Evolutionary conservation across 2,888 invertebrate genomes (phyloP), one percentile per base, ranked within the genome.

Genomic region (Miltochrista miniata): DNA sequence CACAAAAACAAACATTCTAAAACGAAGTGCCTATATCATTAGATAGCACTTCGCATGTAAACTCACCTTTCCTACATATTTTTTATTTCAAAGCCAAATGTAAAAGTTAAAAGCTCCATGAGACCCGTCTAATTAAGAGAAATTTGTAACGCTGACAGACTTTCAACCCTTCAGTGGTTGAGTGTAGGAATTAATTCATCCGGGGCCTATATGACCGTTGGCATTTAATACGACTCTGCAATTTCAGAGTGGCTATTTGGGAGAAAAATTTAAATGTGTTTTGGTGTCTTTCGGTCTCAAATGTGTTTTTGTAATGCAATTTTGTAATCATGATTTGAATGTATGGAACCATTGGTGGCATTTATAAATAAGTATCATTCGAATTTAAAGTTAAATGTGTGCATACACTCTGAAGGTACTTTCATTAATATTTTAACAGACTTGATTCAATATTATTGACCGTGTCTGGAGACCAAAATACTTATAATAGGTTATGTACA

Each of bases 71-170:
- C 12, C 42, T 51, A 31, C 44, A 46, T 60, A 57, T 67, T 63
- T 70, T 31, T 60, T 54, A 52, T 48, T 54, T 51, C 46, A 59
- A 56, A 52, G 39, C 49, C 42, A 34, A 61, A 56, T 52, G 46
- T 60, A 70, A 74, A 72, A 66, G 59, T 64, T 66, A 59, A 61
- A 61, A 63, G 56, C 61, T 54, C 54, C 47, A 55, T 56, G 60
- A 57, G 61, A 56, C 58, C 59, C 51, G 57, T 57, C 64, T 75
- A 74, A 75, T 74, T 72, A 72, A 67, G 65, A 59, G 63, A 59
- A 64, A 74, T 75, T 75, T 70, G 74, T 66, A 62, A 61, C 61
- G 64, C 51, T 64, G 63, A 64, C 68, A 69, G 55, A 58, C 50
- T 57, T 66, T 57, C 56, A 57, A 69, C 67, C 70, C 66, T 64